Base-by-base conservation (phyloP, 1,140 invertebrate genomes). In the Limonius californicus region DNA sequence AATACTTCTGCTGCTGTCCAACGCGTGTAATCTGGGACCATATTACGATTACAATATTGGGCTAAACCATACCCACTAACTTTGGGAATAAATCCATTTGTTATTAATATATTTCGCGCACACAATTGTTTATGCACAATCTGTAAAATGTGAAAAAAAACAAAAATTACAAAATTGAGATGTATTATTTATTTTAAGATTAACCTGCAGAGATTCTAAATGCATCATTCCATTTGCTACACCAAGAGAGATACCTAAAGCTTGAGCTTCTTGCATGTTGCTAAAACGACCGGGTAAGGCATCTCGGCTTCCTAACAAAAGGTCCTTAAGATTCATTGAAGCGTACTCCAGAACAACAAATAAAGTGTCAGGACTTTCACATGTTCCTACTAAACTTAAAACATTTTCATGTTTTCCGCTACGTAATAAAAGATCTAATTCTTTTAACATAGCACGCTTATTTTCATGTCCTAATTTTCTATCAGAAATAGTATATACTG, bases 1-100 rank as follows among this genome's bases (percentile, higher is more conserved):
- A 92, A 80, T 63, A 88, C 85, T 72, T 94, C 92, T 18, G 85
- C 82, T 0, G 91, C 86, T 2, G 85, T 87, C 90, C 90, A 94
- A 16, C 91, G 75, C 0, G 84, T 84, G 67, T 88, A 88, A 68
- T 92, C 86, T 11, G 83, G 80, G 21, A 78, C 77, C 67, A 82
- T 72, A 54, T 78, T 77, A 15, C 73, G 65, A 57, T 72, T 69
- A 63, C 76, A 71, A 66, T 73, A 72, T 58, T 77, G 69, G 70
- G 78, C 68, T 14, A 91, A 76, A 3, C 89, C 89, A 76, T 87
- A 89, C 39, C 87, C 87, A 65, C 84, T 82, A n/a, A 91, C 75
- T 78, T 91, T 91, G 1, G 88, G 85, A 15, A 79, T 78, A 35
- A 81, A 82, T 58, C 82, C 80, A 57, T 85, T 81, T 27, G 78